Evolutionary conservation across 2,888 invertebrate species (phyloP).

Genomic region (Mamestra brassicae): DNA sequence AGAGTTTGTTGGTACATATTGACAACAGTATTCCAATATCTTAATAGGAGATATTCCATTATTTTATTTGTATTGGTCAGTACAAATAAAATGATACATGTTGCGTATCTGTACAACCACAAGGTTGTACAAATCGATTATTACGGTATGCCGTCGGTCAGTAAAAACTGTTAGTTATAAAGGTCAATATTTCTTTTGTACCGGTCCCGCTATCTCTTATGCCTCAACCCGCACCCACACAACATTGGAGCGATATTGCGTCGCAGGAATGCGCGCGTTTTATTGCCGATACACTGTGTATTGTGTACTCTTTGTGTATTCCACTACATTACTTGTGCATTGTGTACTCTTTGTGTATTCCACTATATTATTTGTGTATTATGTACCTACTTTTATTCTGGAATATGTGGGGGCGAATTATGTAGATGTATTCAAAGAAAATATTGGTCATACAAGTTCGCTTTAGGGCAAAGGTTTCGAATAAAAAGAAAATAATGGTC

Average conservation of each 20-base stretch:
- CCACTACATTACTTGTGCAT: slow-evolving; percentile 7
- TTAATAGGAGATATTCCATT: too few relatives aligned
- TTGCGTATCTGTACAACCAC: too few relatives aligned
- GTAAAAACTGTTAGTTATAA: background rate
- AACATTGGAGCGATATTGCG: slow-evolving; percentile 49
- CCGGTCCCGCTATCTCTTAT: slow-evolving; percentile 18
- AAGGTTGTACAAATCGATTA: too few relatives aligned
- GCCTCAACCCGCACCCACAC: background rate
- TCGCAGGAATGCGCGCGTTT: slow-evolving; percentile 37
- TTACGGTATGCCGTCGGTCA: too few relatives aligned
- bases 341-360: slow-evolving; percentile 36
- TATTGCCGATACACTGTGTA: slow-evolving; percentile 57
- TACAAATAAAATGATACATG: too few relatives aligned
- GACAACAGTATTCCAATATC: too few relatives aligned
- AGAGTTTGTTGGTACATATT: too few relatives aligned
- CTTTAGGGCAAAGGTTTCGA: background rate
- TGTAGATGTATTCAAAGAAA: background rate
- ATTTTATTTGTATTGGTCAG: too few relatives aligned
- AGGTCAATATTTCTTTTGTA: background rate
- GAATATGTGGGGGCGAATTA: background rate
- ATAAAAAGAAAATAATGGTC: background rate
- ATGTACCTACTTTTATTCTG: slow-evolving; percentile 22
- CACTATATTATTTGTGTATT: slow-evolving; percentile 8
- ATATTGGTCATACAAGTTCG: slow-evolving; percentile 3
- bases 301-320: slow-evolving; percentile 45